A percentile compares a stretch with the other conserved stretches of the same genome.
Conservation (phyloP, 2,797 vertebrate genomes). For the Decapterus maruadsi region DNA sequence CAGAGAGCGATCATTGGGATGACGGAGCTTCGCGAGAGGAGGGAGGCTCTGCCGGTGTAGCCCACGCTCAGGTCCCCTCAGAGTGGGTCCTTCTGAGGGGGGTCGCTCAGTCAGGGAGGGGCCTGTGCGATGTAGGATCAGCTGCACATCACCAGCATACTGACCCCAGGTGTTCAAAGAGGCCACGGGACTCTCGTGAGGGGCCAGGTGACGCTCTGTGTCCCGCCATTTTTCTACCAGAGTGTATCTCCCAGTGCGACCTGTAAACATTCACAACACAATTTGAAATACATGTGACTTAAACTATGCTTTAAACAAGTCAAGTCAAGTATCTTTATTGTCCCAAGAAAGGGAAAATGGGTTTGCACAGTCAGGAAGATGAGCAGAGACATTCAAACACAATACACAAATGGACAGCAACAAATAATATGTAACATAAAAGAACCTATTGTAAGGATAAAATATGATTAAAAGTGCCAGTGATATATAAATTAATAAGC, state of each 20-base stretch:
- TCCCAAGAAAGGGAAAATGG: no score
- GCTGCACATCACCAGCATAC: constrained; percentile 96
- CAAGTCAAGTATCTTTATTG: no score
- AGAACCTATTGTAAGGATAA: no score
- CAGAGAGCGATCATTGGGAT: constrained; percentile 90
- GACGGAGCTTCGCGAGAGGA: constrained; percentile 93
- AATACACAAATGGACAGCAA: no score
- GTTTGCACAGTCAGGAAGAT: no score
- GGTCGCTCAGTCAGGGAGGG: constrained; percentile 94
- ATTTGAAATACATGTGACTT: not conserved
- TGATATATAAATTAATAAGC: no score
- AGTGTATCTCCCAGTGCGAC: constrained; percentile 96
- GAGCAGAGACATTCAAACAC: no score
- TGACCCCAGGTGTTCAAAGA: constrained; percentile 99
- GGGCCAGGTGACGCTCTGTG: constrained; percentile 93
- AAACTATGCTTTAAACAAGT: not conserved
- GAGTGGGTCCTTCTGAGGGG: constrained; percentile 91
- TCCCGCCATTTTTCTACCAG: constrained; percentile 98
- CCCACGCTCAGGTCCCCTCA: constrained; percentile 92
- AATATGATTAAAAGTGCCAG: no score
- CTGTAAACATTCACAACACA: constrained; percentile 73
- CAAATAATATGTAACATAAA: no score
- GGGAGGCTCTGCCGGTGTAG: constrained; percentile 95
- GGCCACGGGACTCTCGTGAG: constrained; percentile 94
- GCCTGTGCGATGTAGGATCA: constrained; percentile 95